Evolutionary conservation across 2,113 vertebrate species (phyloP).

Genomic region (Trogon surrucura): DNA sequence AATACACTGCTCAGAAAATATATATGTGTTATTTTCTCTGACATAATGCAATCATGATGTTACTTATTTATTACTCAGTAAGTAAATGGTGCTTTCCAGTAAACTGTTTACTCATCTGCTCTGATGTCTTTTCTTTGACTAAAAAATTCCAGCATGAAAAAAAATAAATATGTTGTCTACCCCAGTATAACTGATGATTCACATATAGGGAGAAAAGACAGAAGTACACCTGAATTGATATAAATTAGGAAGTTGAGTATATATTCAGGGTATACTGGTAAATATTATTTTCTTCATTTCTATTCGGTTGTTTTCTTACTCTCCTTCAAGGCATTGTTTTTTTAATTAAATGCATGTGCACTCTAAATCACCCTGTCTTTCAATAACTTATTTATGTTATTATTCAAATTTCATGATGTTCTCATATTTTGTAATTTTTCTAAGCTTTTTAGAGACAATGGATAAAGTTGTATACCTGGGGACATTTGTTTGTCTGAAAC

Average conservation of each 20-base stretch:
- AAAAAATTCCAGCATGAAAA: background rate
- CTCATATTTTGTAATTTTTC: background rate
- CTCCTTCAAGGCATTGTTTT: background rate
- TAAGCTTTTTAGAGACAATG: background rate
- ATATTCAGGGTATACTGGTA: background rate
- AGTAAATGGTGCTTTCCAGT: background rate
- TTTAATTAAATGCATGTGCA: background rate
- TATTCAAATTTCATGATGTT: background rate
- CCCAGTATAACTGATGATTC: background rate
- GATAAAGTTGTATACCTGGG: background rate
- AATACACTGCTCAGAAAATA: background rate
- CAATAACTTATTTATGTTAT: background rate
- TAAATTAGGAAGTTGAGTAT: background rate
- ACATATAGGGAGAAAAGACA: background rate
- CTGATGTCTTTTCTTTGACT: background rate
- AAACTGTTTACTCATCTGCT: background rate
- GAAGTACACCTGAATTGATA: background rate
- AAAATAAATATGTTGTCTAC: background rate
- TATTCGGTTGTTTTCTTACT: background rate
- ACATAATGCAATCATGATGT: background rate
- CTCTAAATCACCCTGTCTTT: background rate
- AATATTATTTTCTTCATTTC: background rate
- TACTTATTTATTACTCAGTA: background rate
- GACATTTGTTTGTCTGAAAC: background rate
- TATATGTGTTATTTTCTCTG: background rate